A percentile compares a stretch with the other conserved stretches of the same genome.
Evolutionary conservation across 2,888 invertebrate species (phyloP).

Genomic region (Metellina segmentata): DNA sequence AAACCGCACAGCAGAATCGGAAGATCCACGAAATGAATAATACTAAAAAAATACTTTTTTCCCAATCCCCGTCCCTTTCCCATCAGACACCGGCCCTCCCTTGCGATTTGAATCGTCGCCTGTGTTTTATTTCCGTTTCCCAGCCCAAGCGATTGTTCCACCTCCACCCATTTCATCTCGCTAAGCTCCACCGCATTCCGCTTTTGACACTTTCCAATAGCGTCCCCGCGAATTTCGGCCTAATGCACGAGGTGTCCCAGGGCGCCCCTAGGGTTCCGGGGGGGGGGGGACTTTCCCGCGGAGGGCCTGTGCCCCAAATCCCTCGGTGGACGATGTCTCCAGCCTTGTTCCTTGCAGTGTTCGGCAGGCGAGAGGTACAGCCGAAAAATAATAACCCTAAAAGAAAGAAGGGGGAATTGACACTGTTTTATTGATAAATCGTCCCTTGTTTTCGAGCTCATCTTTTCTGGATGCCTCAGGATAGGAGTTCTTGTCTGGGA

Average conservation of each 20-base stretch:
- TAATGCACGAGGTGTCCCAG: conserved; percentile 52
- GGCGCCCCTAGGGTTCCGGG: conserved; percentile 9
- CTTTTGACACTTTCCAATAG: conserved; percentile 54
- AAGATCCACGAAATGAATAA: conserved; percentile 1
- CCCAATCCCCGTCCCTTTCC: background rate
- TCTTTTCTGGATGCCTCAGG: conserved; percentile 39
- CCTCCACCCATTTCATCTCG: conserved; percentile 43
- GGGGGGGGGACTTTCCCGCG: background rate
- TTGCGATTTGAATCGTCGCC: conserved; percentile 43
- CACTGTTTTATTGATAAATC: conserved; percentile 69
- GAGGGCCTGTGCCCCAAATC: conserved; percentile 28
- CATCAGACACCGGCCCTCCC: conserved; percentile 27
- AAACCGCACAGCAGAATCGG: background rate
- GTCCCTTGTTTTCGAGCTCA: conserved; percentile 58
- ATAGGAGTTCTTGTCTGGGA: conserved; percentile 33
- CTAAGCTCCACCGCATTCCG: conserved; percentile 27
- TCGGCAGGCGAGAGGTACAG: background rate
- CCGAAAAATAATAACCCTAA: conserved; percentile 39
- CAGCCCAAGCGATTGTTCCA: conserved; percentile 29
- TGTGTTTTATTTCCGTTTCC: conserved; percentile 33
- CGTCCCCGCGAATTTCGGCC: conserved; percentile 44
- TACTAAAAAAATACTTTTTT: background rate
- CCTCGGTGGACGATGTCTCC: conserved; percentile 30
- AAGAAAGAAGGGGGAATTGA: conserved; percentile 24
- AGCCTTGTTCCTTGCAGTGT: conserved; percentile 30